Base-by-base conservation (phyloP, 1,140 invertebrate genomes). In the Drosophila guanche region DNA sequence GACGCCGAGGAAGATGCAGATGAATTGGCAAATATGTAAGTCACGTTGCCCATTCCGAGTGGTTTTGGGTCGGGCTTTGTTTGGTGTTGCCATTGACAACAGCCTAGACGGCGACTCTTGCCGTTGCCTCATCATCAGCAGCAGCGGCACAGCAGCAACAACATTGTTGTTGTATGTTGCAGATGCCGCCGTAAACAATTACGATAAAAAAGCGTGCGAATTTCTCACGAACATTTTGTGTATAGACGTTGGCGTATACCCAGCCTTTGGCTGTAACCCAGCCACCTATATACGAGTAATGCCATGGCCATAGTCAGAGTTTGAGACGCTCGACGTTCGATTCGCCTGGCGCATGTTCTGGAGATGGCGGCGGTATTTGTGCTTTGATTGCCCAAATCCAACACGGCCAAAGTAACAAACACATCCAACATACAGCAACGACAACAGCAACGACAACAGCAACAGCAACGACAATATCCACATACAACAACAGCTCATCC, bases 21-120 rank as follows among this genome's bases (percentile, higher is more conserved):
- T 62, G 81, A 88, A 86, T 83, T 88, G 83, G 83, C 84, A 88
- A 88, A 88, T 88, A 88, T 88, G 83, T 88, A 88, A 88, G 83
- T 88, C 83, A 88, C 83, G 83, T 88, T 88, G 79, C 53, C 53
- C 47, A 65, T 79, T 79, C 55, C 46, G 53, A 60, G 55, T 60
- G 42, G 8, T 56, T 72, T 73, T 48, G 67, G 71, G 69, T 55
- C 79, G 66, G 59, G 71, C 72, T 84, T 85, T 84, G 78, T 88
- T 83, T 86, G 78, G 83, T 88, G 70, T 75, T 86, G 83, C 78
- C 78, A 86, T 81, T 86, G 83, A 88, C 81, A 81, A 81, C 65
- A 54, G 47, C 43, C 33, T 37, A 37, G 33, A 37, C 33, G 10
- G 10, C 10, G 33, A 37, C 33, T 59, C 58, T 51, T 48, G 74